These are phyloP conservation scores for Piliocolobus tephrosceles DNA, from an alignment of 2,113 vertebrate genomes.

Conservation along the genomic window DNA sequence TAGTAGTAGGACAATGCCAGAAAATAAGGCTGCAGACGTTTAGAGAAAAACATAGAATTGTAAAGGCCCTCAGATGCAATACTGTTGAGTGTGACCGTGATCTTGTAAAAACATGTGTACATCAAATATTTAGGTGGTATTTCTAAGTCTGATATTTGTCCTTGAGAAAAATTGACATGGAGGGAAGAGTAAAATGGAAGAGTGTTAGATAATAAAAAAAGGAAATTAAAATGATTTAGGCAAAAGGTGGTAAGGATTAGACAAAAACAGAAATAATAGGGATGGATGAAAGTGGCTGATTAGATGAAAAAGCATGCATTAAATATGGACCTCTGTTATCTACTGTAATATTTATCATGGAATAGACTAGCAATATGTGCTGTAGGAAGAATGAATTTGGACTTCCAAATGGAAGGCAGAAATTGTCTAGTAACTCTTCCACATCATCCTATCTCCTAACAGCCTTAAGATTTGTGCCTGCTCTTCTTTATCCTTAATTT, in stretches of 20 bases:
- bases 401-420: not conserved
- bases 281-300: not conserved
- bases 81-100: not conserved
- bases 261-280: not conserved
- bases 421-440: not conserved
- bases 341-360: not conserved
- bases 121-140: not conserved
- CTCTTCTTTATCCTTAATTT: not conserved
- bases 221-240: not conserved
- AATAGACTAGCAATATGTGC: not conserved
- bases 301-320: not conserved
- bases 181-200: not conserved
- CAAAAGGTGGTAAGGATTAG: not conserved
- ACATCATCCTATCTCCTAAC: not conserved
- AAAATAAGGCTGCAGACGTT: not conserved
- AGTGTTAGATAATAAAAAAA: not conserved
- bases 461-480: not conserved
- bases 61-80: not conserved
- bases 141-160: not conserved
- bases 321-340: not conserved
- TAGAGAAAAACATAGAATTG: fast-evolving
- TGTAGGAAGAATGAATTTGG: not conserved
- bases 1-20: not conserved
- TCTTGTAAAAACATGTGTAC: not conserved
- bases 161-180: not conserved